Conservation (phyloP, 2,888 invertebrate species). For the Drosophila testacea region DNA sequence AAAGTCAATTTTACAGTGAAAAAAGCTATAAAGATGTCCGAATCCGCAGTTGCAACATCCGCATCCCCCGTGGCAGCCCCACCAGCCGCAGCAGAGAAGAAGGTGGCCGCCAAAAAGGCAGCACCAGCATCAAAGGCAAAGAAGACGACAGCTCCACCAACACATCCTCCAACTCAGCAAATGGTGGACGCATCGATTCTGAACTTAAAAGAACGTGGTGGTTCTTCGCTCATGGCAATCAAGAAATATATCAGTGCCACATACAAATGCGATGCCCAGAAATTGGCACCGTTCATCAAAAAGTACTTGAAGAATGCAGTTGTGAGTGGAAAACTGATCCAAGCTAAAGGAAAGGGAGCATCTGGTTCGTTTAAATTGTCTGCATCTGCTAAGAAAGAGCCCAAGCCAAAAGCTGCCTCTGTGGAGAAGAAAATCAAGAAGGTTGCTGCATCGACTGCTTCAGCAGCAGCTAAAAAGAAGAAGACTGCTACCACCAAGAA, state of each 20-base stretch:
- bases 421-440: constrained; percentile 44
- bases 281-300: constrained; percentile 86
- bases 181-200: constrained; percentile 57
- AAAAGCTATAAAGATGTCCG: constrained; percentile 45
- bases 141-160: constrained; percentile 25
- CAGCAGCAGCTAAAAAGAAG: constrained; percentile 25
- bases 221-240: constrained; percentile 59
- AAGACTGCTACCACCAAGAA: constrained; percentile 27
- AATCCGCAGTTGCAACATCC: constrained; percentile 43
- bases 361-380: constrained; percentile 63
- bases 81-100: constrained; percentile 36
- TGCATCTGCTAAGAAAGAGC: constrained; percentile 50
- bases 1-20: constrained; percentile 7
- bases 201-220: constrained; percentile 57
- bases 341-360: constrained; percentile 69
- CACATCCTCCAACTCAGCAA: constrained; percentile 56
- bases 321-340: constrained; percentile 85
- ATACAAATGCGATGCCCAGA: constrained; percentile 57
- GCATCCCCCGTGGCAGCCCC: constrained; percentile 49
- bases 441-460: constrained; percentile 1
- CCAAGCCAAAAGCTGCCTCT: constrained; percentile 39
- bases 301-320: constrained; percentile 87
- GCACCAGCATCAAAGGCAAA: constrained; percentile 32
- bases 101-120: constrained; percentile 41
- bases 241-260: constrained; percentile 59